Base-by-base conservation (phyloP, 2,888 invertebrate species). In the Eristalis arbustorum region DNA sequence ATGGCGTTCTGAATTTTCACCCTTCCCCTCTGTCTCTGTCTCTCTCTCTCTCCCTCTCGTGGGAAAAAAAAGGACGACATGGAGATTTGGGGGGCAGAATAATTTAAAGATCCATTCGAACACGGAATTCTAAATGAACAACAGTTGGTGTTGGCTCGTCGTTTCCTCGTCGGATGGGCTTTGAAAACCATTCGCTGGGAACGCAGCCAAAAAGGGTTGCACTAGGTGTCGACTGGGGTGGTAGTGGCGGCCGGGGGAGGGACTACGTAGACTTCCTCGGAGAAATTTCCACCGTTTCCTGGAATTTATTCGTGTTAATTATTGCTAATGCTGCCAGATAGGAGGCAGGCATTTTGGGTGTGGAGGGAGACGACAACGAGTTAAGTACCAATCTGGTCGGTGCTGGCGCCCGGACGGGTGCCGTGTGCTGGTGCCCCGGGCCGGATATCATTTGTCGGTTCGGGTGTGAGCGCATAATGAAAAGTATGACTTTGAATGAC, bases 91-190 rank as follows among this genome's bases (percentile, higher is more conserved):
- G 81, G n/a, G 74, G 83, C 69, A 74, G 82, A 87, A 87, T 87
- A 83, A 87, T 87, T 87, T 76, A 87, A 78, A 74, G 82, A 71
- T 87, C 78, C 78, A 78, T 83, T 87, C 78, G 87, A 83, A 87
- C 87, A 83, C 42, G 75, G 83, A 83, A 87, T 87, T 83, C 71
- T 61, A 83, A 87, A 83, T 87, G 87, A 87, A 87, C 87, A 87
- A 78, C 82, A 87, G 82, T 87, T 79, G 83, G 75, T 72, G 87
- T 71, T 67, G 67, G 61, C 74, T 66, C 57, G 42, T 64, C 59
- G 37, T 14, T 56, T 56, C 64, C 18, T 18, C 37, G 31, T 22
- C 18, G 56, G 13, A 64, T 63, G 67, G 40, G 22, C 56, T 74
- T 78, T 59, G 49, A 71, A 72, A 87, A 82, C 78, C 78, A 82